Evolutionary conservation across 2,113 vertebrate genomes (phyloP), one percentile per base, ranked within the genome.

Genomic region (Gallinago paraguaiae): DNA sequence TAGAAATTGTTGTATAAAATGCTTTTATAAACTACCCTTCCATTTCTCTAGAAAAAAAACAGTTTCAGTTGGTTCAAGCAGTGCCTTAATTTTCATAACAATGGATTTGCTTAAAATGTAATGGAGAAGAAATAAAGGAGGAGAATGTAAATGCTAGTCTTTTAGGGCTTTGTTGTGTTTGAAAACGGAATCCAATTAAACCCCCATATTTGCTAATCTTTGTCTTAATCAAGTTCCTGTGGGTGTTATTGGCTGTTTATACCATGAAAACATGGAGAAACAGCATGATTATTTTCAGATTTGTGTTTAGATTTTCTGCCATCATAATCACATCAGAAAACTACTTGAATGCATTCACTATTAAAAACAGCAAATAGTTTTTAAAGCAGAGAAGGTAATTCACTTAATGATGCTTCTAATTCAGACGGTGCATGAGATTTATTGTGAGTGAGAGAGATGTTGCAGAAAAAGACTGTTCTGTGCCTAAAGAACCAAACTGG

Each of bases 361-460:
- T 69, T 86, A 83, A 90, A 96, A 94, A 61, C 41, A 88, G 41
- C 20, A 78, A 88, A 82, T 82, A 82, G 24, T 83, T 94, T 87
- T 82, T 43, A 82, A 92, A 90, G 59, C 50, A 72, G 35, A 85
- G 70, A 85, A 94, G 27, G 45, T 86, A 85, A 90, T 94, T 93
- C 35, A 24, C 30, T 92, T 95, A 95, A 91, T 48, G 84, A 82
- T 64, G 48, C 23, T 95, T 56, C 71, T 92, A 86, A 93, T 90
- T 95, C 90, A 77, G 74, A 77, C 41, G 74, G 48, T 72, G 67
- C 45, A 72, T 69, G 70, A 88, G 33, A 85, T 25, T 20, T 75
- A 53, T 76, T 59, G 64, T 23, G 57, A 85, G 30, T 61, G 41
- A 85, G 48, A 84, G 33, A 90, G 64, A 63, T 31, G 51, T 54